Percentiles rank a stretch among this genome's conserved stretches.
These are phyloP conservation scores for Glomeris maerens DNA, from an alignment of 1,140 invertebrate species.

Conservation along the genomic window DNA sequence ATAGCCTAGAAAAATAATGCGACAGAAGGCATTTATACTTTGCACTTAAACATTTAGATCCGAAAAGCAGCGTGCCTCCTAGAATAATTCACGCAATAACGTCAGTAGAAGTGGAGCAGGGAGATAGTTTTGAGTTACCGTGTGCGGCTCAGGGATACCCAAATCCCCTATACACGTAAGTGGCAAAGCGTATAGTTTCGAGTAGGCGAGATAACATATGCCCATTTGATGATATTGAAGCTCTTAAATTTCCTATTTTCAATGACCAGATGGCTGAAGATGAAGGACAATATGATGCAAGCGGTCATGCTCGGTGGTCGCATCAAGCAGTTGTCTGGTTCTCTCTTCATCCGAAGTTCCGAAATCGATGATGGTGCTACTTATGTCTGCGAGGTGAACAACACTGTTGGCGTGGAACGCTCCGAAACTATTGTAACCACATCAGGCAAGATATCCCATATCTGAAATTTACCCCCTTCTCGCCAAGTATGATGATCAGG, in stretches of 20 bases:
- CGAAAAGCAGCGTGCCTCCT: not conserved
- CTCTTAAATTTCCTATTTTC: no score
- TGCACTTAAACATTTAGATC: not conserved
- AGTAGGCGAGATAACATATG: no score
- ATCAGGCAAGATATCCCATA: constrained; percentile 40
- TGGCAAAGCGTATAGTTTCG: no score
- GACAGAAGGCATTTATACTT: no score
- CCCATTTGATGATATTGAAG: no score
- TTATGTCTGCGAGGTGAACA: constrained; percentile 74
- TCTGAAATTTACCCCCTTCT: no score
- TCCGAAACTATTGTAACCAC: constrained; percentile 62
- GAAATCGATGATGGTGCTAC: constrained; percentile 61
- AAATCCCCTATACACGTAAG: not conserved
- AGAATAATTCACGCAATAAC: not conserved
- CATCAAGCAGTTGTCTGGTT: constrained; percentile 14
- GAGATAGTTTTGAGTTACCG: not conserved
- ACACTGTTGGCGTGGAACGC: constrained; percentile 66
- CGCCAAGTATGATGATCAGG: no score
- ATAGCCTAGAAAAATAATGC: no score
- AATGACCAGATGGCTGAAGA: not conserved
- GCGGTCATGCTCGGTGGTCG: not conserved
- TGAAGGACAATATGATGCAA: not conserved
- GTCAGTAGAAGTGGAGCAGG: not conserved
- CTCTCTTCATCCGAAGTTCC: constrained; percentile 32
- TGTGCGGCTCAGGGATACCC: not conserved